Percentiles rank a stretch among this genome's conserved stretches.
phyloP scores from a whole-genome alignment of 2,113 vertebrate genomes.

The Scolopax mira region DNA sequence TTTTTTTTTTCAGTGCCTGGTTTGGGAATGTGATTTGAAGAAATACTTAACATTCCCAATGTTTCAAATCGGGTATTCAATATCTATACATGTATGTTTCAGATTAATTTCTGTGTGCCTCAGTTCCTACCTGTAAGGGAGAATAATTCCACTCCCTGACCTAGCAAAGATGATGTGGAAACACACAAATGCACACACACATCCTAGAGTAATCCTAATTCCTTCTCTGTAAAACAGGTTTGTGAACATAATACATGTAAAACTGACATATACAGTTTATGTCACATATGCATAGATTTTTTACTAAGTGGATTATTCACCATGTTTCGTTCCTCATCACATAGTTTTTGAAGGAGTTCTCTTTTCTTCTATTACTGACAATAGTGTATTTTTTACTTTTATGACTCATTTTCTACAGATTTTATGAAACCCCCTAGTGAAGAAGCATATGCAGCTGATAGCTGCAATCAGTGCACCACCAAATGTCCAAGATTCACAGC shows the following conservation, averaged over 20 bases:
- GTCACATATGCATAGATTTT: not conserved
- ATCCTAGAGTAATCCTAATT: not conserved
- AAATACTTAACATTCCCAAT: not conserved
- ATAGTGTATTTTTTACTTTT: not conserved
- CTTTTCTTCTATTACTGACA: not conserved
- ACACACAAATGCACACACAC: not conserved
- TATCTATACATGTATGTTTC: not conserved
- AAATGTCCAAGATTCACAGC: not conserved
- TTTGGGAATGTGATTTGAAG: not conserved
- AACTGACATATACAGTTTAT: not conserved
- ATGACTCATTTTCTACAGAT: slow-evolving; percentile 16
- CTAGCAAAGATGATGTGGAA: not conserved
- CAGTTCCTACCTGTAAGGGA: not conserved
- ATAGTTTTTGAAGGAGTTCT: not conserved
- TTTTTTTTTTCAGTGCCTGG: not conserved
- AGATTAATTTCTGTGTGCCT: not conserved
- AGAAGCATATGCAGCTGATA: not conserved
- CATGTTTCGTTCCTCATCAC: not conserved
- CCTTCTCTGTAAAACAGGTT: not conserved
- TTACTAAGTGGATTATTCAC: not conserved
- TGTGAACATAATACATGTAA: not conserved
- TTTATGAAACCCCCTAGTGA: not conserved
- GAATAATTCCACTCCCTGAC: not conserved
- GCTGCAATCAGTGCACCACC: slow-evolving; percentile 10
- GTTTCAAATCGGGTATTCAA: not conserved